Percentiles rank a stretch among this genome's conserved stretches.
These are phyloP conservation scores for Falco naumanni DNA, from an alignment of 2,797 vertebrate species.

Conservation along the genomic window DNA sequence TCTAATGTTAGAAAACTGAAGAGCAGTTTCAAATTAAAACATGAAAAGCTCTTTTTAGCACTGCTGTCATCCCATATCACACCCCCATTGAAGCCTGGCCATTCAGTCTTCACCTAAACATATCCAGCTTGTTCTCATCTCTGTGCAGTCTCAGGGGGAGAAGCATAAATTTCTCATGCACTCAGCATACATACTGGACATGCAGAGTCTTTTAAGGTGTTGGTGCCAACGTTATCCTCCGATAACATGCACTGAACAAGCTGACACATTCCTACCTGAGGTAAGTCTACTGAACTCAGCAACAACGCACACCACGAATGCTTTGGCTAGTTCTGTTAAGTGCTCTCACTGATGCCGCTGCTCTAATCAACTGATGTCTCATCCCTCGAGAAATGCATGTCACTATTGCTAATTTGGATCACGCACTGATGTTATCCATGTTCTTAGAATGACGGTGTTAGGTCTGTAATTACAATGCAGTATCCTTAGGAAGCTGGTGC, in stretches of 20 bases:
- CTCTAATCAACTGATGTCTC: neutral
- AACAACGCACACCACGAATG: neutral
- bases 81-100: neutral
- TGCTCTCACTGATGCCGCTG: neutral
- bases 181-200: neutral
- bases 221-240: neutral
- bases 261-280: neutral
- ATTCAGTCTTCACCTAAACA: neutral
- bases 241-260: neutral
- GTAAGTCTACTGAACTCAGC: neutral
- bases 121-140: neutral
- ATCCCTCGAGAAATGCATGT: neutral
- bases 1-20: neutral
- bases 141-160: neutral
- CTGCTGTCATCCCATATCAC: neutral
- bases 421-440: neutral
- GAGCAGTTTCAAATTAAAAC: neutral
- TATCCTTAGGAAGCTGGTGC: neutral
- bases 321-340: neutral
- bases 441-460: neutral
- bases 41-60: neutral
- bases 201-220: neutral
- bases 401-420: neutral
- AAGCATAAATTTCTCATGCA: neutral
- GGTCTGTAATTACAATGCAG: constrained; percentile 1